These are phyloP conservation scores for Acrocyrtus sp. DNA, from an alignment of 2,888 invertebrate genomes.

Conservation along the genomic window DNA sequence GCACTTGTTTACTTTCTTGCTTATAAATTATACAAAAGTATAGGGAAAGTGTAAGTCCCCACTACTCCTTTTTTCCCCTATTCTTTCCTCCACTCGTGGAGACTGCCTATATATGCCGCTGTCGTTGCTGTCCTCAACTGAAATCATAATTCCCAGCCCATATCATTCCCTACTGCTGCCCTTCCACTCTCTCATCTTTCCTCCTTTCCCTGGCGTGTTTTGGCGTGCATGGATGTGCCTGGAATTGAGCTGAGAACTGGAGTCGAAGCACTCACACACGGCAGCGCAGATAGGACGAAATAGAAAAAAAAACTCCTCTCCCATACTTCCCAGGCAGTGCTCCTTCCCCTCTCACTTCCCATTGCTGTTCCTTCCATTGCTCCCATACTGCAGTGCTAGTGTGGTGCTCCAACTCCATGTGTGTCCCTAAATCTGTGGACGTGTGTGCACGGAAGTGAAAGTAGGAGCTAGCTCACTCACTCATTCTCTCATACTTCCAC, in stretches of 20 bases:
- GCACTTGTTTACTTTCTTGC: no score
- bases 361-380: background rate
- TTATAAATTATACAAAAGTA: no score
- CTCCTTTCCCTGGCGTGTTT: background rate
- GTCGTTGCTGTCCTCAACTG: constrained; percentile 20
- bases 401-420: no score
- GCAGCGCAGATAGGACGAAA: no score
- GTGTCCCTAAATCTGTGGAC: no score
- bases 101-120: background rate
- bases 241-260: background rate
- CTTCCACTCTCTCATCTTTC: background rate
- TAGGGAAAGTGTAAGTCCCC: background rate
- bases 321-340: background rate
- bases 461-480: no score
- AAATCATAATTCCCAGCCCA: constrained; percentile 44
- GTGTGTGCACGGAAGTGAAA: no score
- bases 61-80: background rate
- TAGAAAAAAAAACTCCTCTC: background rate
- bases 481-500: constrained; percentile 8
- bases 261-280: no score
- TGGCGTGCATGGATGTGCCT: background rate
- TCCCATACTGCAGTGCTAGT: no score
- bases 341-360: background rate
- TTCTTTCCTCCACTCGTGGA: background rate
- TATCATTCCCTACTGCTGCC: constrained; percentile 17